Base-by-base conservation (phyloP, 2,888 invertebrate species). In the Agrypnus murinus region DNA sequence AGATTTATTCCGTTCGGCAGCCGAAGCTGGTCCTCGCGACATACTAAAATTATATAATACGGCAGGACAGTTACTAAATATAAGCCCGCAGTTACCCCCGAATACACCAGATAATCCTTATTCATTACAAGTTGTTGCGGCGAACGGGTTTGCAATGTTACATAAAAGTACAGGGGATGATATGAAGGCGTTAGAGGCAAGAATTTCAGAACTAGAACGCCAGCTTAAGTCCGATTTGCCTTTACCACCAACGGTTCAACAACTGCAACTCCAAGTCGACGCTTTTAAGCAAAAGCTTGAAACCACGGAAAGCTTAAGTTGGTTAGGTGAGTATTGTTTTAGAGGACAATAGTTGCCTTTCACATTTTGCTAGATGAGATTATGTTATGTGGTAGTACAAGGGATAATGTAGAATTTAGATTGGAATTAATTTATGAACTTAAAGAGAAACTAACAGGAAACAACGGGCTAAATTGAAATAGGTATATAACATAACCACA, bases 1-100 rank as follows among this genome's bases (percentile, higher is more conserved):
- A 92, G 91, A 91, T 82, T 86, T 91, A 79, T 91, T 92, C 85
- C 87, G 91, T 82, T 87, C 88, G 73, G 91, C 91, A 73, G 90
- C 91, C 71, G 91, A 91, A 85, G 91, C 90, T 73, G 90, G 90
- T 75, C 89, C 90, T 75, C 86, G 88, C 81, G 91, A 92, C 81
- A 90, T 91, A 81, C 87, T 92, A 79, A 92, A 92, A 84, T 86
- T 92, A 79, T 86, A 86, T 79, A 89, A 89, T 80, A 86, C 86
- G 72, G 87, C 88, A 69, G 90, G 91, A 58, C 89, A 88, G 80
- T 86, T 91, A 73, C 82, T 91, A 79, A 91, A 91, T 84, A 90
- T 91, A 80, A 90, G 89, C 67, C 86, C 88, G 15, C 86, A 87
- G 75, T 85, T 91, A 72, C 86, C 87, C 73, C 85, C 87, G 53